These are phyloP conservation scores for Puntigrus tetrazona DNA, from an alignment of 2,113 vertebrate genomes.

Conservation along the genomic window DNA sequence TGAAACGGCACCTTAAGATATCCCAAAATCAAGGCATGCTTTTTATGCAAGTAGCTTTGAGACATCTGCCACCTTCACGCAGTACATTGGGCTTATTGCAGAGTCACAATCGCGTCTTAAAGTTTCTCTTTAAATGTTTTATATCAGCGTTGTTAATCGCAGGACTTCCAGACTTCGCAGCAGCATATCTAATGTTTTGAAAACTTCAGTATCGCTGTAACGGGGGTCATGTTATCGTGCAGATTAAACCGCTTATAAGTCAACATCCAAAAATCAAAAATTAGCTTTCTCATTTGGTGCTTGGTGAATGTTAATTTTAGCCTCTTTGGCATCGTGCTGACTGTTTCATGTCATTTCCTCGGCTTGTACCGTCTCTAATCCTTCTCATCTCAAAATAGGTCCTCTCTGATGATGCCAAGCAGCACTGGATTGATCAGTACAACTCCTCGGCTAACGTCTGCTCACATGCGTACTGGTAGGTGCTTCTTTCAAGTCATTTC, in stretches of 20 bases:
- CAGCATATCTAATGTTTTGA: too few relatives aligned
- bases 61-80: background rate
- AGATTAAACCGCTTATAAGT: background rate
- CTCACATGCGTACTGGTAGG: conserved; percentile 94
- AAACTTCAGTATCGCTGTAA: background rate
- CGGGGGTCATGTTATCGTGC: background rate
- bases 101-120: background rate
- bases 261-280: background rate
- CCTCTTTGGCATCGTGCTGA: background rate
- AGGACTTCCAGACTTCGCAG: background rate
- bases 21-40: background rate
- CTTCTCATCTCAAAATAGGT: conserved; percentile 73
- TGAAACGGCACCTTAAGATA: background rate
- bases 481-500: background rate
- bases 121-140: background rate
- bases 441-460: conserved; percentile 90
- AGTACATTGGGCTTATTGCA: background rate
- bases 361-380: background rate
- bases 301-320: background rate
- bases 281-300: background rate
- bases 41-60: background rate
- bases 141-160: background rate
- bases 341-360: background rate
- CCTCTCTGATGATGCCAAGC: conserved; percentile 89
- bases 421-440: conserved; percentile 94